Base-by-base conservation (phyloP, 1,140 invertebrate genomes). In the Eurytemora carolleeae region DNA sequence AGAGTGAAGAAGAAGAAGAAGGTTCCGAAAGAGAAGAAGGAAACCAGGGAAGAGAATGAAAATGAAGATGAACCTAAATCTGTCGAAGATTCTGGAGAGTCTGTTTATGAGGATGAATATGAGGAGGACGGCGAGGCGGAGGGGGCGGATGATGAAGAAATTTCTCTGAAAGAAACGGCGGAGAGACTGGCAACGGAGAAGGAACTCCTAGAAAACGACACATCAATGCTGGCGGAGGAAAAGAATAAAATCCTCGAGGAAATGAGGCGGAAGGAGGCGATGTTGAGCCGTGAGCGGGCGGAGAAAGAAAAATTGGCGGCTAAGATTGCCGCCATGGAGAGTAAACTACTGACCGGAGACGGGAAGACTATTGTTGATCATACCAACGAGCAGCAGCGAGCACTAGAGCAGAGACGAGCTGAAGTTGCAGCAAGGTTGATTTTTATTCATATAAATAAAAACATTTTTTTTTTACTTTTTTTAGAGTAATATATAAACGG, bases 351-450 rank as follows among this genome's bases (percentile, higher is more conserved):
- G 24, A 80, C 81, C 63, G 91, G 55, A 12, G 55, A 55, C 12
- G 76, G 76, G 7, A 88, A 86, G 70, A 88, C 89, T 71, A 83
- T 95, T 55, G 78, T 92, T 20, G 87, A 93, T 71, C 87, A 89
- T 67, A 88, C 90, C 16, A 87, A 87, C 69, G 82, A 91, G 71
- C 86, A 90, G 65, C 84, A 92, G 69, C 76, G 82, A 65, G 82
- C 84, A 59, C 73, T 95, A 23, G 85, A 92, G 68, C 80, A 84
- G 68, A 78, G 84, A 65, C 75, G 81, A 58, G 74, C 78, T 56
- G 86, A 93, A 71, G 84, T 94, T 61, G 81, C 84, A 1, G 87
- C 91, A 22, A 61, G 60, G 23, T 20, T n/a, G n/a, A n/a, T n/a
- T n/a, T n/a, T n/a, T n/a, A n/a, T n/a, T n/a, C n/a, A n/a, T n/a